Evolutionary conservation across 2,888 invertebrate species (phyloP).

Genomic region (Mylabris sibirica): DNA sequence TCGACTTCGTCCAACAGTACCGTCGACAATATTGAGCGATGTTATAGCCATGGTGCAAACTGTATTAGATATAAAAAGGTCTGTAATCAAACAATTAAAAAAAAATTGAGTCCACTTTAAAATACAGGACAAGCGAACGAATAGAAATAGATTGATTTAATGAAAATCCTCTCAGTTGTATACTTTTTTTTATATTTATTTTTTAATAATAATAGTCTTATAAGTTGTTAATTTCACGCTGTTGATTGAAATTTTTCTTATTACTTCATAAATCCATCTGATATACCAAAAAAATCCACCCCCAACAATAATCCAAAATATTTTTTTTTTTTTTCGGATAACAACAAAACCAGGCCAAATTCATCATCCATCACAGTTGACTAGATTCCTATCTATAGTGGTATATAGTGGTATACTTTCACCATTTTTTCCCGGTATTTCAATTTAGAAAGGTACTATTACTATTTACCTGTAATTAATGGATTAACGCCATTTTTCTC

Average conservation of each 20-base stretch:
- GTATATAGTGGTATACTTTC: background rate
- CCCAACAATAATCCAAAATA: too few relatives aligned
- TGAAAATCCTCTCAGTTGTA: background rate
- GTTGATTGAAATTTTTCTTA: background rate
- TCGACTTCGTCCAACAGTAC: slow-evolving; percentile 47
- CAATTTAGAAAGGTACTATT: background rate
- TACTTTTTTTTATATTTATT: too few relatives aligned
- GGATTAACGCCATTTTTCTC: background rate
- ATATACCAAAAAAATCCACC: background rate
- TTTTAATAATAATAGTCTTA: too few relatives aligned
- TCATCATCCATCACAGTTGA: background rate
- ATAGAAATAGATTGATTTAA: background rate
- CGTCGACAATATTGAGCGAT: slow-evolving; percentile 53
- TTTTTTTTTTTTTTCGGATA: background rate
- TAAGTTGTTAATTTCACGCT: background rate
- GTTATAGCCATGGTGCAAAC: slow-evolving; percentile 49
- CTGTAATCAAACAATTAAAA: slow-evolving; percentile 37
- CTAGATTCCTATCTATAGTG: background rate
- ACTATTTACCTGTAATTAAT: background rate
- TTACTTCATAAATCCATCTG: background rate
- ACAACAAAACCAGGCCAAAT: background rate
- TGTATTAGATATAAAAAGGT: slow-evolving; percentile 12
- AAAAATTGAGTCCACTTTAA: background rate
- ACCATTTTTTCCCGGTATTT: background rate
- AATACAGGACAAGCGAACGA: background rate